Evolutionary conservation across 2,888 invertebrate species (phyloP).

Genomic region (Bellardia pandia): DNA sequence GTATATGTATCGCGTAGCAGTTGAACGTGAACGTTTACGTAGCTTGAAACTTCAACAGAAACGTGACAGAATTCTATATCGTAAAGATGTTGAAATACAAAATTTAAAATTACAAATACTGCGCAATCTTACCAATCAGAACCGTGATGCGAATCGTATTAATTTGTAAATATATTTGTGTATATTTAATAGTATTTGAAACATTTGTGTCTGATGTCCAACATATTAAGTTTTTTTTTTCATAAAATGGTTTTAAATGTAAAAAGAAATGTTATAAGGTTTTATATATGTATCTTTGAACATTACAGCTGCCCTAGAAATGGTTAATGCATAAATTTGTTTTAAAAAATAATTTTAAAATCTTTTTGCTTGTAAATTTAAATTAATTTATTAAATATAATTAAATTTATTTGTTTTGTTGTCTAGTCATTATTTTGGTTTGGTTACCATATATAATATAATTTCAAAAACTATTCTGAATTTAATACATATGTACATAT

Average conservation of each 20-base stretch:
- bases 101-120: slow-evolving; percentile 74
- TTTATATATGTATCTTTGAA: not conserved
- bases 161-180: slow-evolving; percentile 27
- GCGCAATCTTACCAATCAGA: slow-evolving; percentile 69
- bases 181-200: not conserved
- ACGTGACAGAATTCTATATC: slow-evolving; percentile 72
- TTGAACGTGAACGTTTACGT: slow-evolving; percentile 72
- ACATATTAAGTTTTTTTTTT: slow-evolving; percentile 31
- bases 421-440: too few species aligned
- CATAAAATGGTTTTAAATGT: not conserved
- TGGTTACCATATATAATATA: too few species aligned
- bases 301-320: too few species aligned
- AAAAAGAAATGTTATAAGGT: not conserved
- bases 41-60: slow-evolving; percentile 69
- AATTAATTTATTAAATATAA: too few species aligned
- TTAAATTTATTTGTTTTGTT: too few species aligned
- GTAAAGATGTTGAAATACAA: slow-evolving; percentile 73
- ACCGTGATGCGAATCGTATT: slow-evolving; percentile 58
- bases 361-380: too few species aligned
- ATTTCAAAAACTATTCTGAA: too few species aligned
- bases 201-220: not conserved
- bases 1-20: slow-evolving; percentile 70
- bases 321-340: too few species aligned
- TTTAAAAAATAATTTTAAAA: too few species aligned
- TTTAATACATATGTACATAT: too few species aligned